Evolutionary conservation across 53 echinoderm and acorn worm genomes (phyloP), one percentile per base, ranked within the genome.

Genomic region (Holothuria scabra): DNA sequence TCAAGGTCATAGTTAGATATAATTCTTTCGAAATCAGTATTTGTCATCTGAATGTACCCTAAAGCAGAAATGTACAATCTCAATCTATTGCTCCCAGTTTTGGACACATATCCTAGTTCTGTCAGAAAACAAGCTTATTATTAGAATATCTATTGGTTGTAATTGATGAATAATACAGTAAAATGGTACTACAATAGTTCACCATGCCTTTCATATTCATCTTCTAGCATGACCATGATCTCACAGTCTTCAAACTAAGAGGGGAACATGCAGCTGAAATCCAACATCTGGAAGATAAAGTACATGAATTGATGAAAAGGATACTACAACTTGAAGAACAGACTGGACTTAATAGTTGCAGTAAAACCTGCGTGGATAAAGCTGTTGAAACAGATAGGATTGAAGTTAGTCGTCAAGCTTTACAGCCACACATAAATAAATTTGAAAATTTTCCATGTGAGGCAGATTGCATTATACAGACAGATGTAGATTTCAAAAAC

Each of bases 301-400:
- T 97, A 16, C 18, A 66, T 14, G 69, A 84, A 23, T 31, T 93
- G 1, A 56, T 69, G 62, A 88, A 80, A 33, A 87, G 76, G 61
- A 59, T 88, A 9, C 20, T 81, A 46, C 85, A 85, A 28, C 56
- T 88, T 10, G 83, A 83, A 59, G 32, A 64, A 13, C 35, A 52
- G 46, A 52, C 76, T 7, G 55, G 49, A 4, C 6, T 44, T 13
- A 60, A 68, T 26, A 26, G 78, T 24, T 32, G 64, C 59, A 19
- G 56, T 18, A 81, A 79, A 58, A 19, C 64, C 35, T 71, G 63
- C 21, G 85, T 90, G 61, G 97, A 94, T 28, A 88, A 87, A 44
- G 87, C 86, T 23, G 92, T 94, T 12, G 90, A 97, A 32, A 97
- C 97, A 1, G 97, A 97, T 79, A 90, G 85, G 81, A 86, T 97